Percentiles rank a stretch among this genome's conserved stretches.
Evolutionary conservation across 1,140 invertebrate genomes (phyloP).

Genomic region (Archegozetes longisetosus): DNA sequence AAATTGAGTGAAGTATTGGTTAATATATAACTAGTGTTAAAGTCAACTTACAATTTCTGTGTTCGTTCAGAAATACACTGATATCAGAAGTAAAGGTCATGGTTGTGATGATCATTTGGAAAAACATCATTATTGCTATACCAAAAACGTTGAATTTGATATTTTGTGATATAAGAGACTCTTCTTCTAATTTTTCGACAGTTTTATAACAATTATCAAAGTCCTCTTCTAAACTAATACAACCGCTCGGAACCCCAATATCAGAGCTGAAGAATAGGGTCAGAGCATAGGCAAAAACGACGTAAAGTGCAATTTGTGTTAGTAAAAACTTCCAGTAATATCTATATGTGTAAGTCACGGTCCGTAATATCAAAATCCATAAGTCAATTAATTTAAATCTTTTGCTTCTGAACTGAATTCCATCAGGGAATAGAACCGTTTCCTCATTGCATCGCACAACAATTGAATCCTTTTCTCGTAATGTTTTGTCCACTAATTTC

Average conservation of each 20-base stretch:
- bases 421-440: background rate
- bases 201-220: background rate
- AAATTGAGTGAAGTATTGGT: no score
- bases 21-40: no score
- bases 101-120: background rate
- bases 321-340: background rate
- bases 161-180: background rate
- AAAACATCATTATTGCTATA: background rate
- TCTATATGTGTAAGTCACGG: background rate
- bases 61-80: background rate
- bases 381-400: background rate
- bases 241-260: conserved; percentile 1
- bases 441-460: background rate
- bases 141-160: background rate
- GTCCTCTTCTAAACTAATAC: background rate
- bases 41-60: background rate
- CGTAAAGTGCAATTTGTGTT: background rate
- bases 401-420: background rate
- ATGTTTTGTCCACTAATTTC: background rate
- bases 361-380: background rate
- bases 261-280: background rate
- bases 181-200: background rate
- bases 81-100: background rate
- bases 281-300: background rate
- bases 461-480: background rate